Percentiles rank a stretch among this genome's conserved stretches.
phyloP scores from a whole-genome alignment of 2,888 invertebrate species.

The Brassicogethes aeneus region DNA sequence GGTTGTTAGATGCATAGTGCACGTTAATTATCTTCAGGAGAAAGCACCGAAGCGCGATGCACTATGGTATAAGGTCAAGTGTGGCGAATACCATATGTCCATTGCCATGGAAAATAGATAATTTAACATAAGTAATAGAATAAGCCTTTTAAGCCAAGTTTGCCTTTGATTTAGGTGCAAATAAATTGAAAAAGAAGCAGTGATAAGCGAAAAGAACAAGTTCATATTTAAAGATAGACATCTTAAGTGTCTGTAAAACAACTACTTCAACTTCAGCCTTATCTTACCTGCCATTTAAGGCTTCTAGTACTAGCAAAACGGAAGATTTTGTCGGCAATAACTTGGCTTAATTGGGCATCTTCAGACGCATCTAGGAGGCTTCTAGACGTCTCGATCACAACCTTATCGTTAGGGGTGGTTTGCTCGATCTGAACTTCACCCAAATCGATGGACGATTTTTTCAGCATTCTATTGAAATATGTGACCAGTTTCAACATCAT shows the following conservation, averaged over 20 bases:
- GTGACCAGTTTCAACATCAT: conserved; percentile 74
- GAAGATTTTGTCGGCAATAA: conserved; percentile 68
- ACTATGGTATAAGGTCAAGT: no score
- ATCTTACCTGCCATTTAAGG: conserved; percentile 57
- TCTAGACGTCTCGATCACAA: conserved; percentile 43
- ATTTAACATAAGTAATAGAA: no score
- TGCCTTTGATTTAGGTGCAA: no score
- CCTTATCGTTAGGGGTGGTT: conserved; percentile 42
- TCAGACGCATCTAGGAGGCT: conserved; percentile 42
- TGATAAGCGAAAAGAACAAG: no score
- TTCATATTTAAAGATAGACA: no score
- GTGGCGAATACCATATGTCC: no score
- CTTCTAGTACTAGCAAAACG: conserved; percentile 68
- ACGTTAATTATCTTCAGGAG: no score
- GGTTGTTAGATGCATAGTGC: no score
- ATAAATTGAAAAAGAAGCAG: no score
- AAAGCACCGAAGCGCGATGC: no score
- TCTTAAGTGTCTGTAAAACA: neutral
- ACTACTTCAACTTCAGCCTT: neutral
- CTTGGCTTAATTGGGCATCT: conserved; percentile 48
- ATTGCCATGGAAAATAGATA: no score
- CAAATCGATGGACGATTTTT: conserved; percentile 70
- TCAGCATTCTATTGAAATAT: conserved; percentile 72
- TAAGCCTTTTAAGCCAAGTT: no score
- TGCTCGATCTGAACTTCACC: conserved; percentile 69